A percentile compares a stretch with the other conserved stretches of the same genome.
Conservation (phyloP, 2,797 vertebrate genomes). For the Tapera naevia region DNA sequence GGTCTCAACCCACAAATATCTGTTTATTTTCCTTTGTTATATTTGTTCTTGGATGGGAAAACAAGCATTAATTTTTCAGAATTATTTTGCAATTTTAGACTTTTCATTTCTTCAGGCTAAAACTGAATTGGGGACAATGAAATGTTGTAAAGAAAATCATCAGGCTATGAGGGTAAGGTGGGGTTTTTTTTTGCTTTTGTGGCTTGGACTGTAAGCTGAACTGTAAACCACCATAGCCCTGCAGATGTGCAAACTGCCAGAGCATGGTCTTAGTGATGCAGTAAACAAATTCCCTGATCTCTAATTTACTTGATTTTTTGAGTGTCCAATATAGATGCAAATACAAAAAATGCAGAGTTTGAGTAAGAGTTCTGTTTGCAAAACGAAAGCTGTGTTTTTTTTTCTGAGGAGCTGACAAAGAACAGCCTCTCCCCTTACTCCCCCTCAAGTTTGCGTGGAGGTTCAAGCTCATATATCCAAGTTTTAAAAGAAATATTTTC, state of each 20-base stretch:
- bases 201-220: background rate
- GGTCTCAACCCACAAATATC: conserved; percentile 11
- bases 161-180: background rate
- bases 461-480: background rate
- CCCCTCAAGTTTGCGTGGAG: background rate
- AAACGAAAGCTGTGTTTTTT: background rate
- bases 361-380: background rate
- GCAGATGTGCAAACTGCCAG: background rate
- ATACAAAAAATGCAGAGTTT: background rate
- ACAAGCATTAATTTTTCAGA: background rate
- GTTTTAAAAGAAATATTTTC: background rate
- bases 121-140: background rate
- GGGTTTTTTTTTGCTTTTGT: background rate
- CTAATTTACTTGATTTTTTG: background rate
- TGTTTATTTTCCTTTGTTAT: conserved; percentile 10
- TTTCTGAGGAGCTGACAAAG: background rate
- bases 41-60: background rate
- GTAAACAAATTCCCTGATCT: background rate
- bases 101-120: background rate
- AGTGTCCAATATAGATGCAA: background rate
- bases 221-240: background rate
- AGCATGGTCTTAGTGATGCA: background rate
- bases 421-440: background rate
- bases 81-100: background rate
- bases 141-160: background rate